Evolutionary conservation across 2,113 vertebrate species (phyloP).

Genomic region (Bombycilla garrulus): DNA sequence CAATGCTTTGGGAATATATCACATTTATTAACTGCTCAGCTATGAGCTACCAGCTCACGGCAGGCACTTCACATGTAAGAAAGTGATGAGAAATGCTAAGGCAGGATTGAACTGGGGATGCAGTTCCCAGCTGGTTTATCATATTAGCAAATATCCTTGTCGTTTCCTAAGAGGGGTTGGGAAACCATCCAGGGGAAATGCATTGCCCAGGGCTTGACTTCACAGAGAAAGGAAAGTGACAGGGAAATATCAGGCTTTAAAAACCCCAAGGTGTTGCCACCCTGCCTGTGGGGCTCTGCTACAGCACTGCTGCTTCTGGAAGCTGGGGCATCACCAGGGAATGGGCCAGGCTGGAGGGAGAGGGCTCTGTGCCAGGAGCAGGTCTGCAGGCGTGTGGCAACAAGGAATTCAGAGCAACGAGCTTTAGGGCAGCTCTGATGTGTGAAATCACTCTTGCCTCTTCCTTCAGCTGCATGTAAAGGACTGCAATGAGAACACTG

Average conservation of each 20-base stretch:
- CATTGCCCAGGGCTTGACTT: not conserved
- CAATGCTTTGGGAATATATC: not conserved
- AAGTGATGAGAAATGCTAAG: not conserved
- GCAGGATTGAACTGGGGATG: not conserved
- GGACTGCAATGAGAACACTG: not conserved
- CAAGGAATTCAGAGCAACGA: not conserved
- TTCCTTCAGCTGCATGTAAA: not conserved
- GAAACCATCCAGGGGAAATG: not conserved
- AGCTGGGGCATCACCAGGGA: not conserved
- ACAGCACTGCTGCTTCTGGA: not conserved
- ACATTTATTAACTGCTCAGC: not conserved
- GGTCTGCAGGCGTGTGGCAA: not conserved
- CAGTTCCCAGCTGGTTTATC: not conserved
- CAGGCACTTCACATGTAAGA: not conserved
- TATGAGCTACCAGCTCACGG: not conserved
- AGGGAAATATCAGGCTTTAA: not conserved
- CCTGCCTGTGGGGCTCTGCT: not conserved
- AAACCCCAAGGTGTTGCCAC: not conserved
- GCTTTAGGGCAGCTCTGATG: not conserved
- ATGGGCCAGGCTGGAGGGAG: not conserved
- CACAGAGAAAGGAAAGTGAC: not conserved
- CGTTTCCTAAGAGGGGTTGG: not conserved
- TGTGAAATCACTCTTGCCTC: not conserved
- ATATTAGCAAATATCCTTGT: not conserved
- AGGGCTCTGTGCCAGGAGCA: not conserved